Evolutionary conservation across 1,140 invertebrate genomes (phyloP), one percentile per base, ranked within the genome.

Genomic region (Thaumetopoea pityocampa): DNA sequence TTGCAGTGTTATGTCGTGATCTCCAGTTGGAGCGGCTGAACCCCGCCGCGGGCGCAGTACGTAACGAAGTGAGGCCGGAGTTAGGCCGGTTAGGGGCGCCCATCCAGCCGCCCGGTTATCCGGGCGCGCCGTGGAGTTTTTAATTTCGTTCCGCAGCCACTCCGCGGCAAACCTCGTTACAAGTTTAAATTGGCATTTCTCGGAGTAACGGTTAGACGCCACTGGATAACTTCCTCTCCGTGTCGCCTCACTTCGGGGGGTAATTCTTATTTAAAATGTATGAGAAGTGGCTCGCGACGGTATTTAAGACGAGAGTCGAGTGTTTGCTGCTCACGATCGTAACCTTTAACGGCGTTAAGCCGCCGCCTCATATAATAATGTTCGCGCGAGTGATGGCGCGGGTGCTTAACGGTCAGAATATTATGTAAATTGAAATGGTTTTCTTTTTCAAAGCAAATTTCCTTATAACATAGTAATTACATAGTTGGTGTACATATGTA

Each of bases 101-200:
- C 61, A 64, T 35, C 58, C 44, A 59, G 52, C 48, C 59, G 35
- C 59, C 48, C 63, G 48, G 66, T 63, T 58, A 72, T 67, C 67
- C 57, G 45, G 59, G 59, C 56, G 62, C 50, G 58, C 55, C 29
- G 58, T 52, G 36, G 66, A 82, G 64, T 80, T 83, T 81, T 80
- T 80, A 83, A 83, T 83, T 80, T 77, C 59, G 70, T 83, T 73
- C 59, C 68, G 57, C 62, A 71, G 64, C 68, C 72, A 74, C 72
- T 78, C n/a, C 67, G 71, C 72, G 60, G 70, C 59, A 72, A 83
- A 83, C 67, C 70, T 79, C 67, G 77, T 83, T 83, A 83, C 68
- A 83, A 83, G 65, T 83, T 83, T 83, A 80, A 83, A 83, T 83
- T 83, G 79, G 68, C 76, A 76, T 80, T 83, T 83, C 76, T 83